Conservation (phyloP, 2,888 invertebrate genomes). For the Gibbula magus region DNA sequence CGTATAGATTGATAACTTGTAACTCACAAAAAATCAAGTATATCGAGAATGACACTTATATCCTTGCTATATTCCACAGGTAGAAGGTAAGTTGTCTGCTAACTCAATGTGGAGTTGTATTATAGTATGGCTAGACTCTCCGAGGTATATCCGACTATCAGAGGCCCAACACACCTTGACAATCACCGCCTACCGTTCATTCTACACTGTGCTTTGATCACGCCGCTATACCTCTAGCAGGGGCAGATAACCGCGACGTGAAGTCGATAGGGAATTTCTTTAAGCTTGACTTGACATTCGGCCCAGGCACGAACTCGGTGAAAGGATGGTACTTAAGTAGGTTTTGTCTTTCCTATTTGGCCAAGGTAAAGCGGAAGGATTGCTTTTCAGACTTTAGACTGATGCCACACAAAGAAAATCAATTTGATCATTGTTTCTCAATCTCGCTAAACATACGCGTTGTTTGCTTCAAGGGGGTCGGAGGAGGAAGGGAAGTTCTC, state of each 20-base stretch:
- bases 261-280: neutral
- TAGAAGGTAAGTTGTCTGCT: neutral
- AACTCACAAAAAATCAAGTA: neutral
- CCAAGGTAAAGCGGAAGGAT: neutral
- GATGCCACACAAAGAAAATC: neutral
- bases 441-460: neutral
- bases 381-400: neutral
- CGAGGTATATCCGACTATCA: neutral
- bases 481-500: neutral
- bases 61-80: too few relatives aligned
- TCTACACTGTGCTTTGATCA: neutral
- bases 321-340: neutral
- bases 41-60: neutral
- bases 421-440: neutral
- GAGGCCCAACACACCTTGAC: neutral
- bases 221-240: neutral
- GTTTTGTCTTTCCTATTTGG: neutral
- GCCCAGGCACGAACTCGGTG: neutral
- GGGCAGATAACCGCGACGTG: constrained; percentile 1
- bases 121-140: neutral
- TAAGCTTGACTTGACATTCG: neutral
- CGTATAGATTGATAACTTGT: neutral
- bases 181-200: neutral
- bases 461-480: neutral
- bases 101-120: neutral